Evolutionary conservation across 2,888 invertebrate species (phyloP).

Genomic region (Volucella bombylans): DNA sequence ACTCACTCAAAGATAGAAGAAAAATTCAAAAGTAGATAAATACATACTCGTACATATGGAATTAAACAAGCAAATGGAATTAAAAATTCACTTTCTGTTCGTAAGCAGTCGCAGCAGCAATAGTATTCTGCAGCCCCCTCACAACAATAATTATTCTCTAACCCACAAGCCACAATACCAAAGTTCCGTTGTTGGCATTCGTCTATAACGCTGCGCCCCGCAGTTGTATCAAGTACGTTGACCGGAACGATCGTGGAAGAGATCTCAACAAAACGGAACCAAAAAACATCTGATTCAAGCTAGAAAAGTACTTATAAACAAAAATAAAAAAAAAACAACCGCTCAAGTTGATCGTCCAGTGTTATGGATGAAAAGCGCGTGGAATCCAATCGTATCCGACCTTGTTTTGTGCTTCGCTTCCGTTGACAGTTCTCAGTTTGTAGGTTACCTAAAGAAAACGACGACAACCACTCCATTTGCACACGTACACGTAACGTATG

Average conservation of each 20-base stretch:
- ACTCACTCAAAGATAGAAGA: neutral
- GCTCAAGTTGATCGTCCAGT: neutral
- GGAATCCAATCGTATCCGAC: conserved; percentile 39
- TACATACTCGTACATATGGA: no score
- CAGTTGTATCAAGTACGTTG: conserved; percentile 67
- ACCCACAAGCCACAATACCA: neutral
- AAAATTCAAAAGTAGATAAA: conserved; percentile 9
- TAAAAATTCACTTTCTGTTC: conserved; percentile 46
- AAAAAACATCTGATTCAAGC: conserved; percentile 46
- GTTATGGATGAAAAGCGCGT: conserved; percentile 3
- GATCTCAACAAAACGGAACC: conserved; percentile 4
- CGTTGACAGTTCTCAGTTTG: conserved; percentile 60
- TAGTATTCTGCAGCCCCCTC: neutral
- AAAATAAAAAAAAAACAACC: neutral
- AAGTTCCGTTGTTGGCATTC: conserved; percentile 12
- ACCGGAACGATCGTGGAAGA: conserved; percentile 54
- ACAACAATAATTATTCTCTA: no score
- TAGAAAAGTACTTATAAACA: conserved; percentile 14
- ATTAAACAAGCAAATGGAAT: conserved; percentile 24
- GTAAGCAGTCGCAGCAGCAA: conserved; percentile 16
- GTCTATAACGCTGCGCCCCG: conserved; percentile 30
- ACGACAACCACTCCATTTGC: neutral
- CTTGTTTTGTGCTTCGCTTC: conserved; percentile 62
- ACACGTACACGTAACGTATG: conserved; percentile 6
- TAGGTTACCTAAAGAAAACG: neutral